Base-by-base conservation (phyloP, 2,797 vertebrate genomes). In the Peromyscus attwateri region DNA sequence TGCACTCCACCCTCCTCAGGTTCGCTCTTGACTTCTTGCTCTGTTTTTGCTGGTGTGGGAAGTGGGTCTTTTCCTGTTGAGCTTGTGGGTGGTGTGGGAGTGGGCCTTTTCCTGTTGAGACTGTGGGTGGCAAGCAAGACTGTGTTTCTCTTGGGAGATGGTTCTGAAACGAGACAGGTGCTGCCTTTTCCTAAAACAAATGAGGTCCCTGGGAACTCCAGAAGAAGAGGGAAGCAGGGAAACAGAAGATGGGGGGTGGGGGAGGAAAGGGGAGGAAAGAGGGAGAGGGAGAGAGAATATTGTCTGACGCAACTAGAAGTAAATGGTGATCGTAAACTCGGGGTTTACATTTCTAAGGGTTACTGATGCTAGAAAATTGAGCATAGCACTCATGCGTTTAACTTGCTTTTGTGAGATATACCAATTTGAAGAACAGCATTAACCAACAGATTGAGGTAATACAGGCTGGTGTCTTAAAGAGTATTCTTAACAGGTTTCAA, bases 21-120 rank as follows among this genome's bases (percentile, higher is more conserved):
- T 97, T 66, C 90, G 95, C 64, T 31, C 88, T 92, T 66, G 3
- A 70, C 49, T 21, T 84, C 94, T 68, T 27, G 0, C 23, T 91
- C 55, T 95, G 43, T 16, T 89, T 88, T 60, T 49, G 49, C 6
- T 16, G 73, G 9, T 40, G 7, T 37, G 40, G 85, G 14, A 52
- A 46, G 49, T 14, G 25, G 46, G 55, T 31, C 25, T n/a, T 87
- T 62, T 83, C 49, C 57, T 90, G 14, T 52, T 21, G 89, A 37
- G 34, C 25, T 5, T 37, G 9, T n/a, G 40, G 85, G 13, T 16
- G 73, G 8, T 37, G 9, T 37, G 40, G 81, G 14, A 52, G 52
- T 31, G 21, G 46, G 55, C n/a, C 25, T n/a, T 87, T 62, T 83
- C 49, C 57, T 90, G 14, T 52, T 21, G 89, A 40, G n/a, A 21